phyloP scores from a whole-genome alignment of 2,797 vertebrate species.

The Phrynocephalus forsythii region DNA sequence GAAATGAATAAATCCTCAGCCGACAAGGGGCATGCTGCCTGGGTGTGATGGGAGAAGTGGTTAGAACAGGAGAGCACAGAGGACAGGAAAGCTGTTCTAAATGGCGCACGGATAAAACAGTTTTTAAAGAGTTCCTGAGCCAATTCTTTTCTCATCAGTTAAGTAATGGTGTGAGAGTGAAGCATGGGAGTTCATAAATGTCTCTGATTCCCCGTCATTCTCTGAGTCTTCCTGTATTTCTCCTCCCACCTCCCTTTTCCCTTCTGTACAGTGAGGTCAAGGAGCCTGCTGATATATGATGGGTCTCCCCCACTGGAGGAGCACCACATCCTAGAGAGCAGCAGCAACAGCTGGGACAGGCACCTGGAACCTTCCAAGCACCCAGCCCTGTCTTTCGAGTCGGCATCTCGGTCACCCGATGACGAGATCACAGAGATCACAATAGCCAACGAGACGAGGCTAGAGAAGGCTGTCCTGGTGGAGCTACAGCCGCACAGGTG shows the following conservation, averaged over 20 bases:
- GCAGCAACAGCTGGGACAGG: slow-evolving; percentile 77
- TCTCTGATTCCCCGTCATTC: slow-evolving; percentile 18
- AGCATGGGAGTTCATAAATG: neutral
- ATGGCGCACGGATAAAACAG: neutral
- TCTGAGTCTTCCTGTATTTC: slow-evolving; percentile 47
- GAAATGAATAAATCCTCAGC: neutral
- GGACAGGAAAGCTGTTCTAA: too few species aligned
- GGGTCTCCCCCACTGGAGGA: slow-evolving; percentile 84
- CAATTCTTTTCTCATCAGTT: neutral
- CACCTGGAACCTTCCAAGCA: slow-evolving; percentile 78
- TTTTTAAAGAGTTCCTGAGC: neutral
- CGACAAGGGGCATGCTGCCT: neutral
- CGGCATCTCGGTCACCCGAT: slow-evolving; percentile 64
- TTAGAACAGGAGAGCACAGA: too few species aligned
- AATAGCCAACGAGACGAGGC: slow-evolving; percentile 84
- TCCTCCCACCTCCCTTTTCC: slow-evolving; percentile 54
- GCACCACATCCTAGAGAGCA: slow-evolving; percentile 83
- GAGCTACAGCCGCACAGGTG: slow-evolving; percentile 89
- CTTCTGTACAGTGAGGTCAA: slow-evolving; percentile 87
- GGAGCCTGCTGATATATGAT: slow-evolving; percentile 90
- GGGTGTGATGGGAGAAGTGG: neutral
- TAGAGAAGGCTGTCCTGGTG: slow-evolving; percentile 85
- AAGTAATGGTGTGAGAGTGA: neutral
- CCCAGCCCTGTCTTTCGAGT: slow-evolving; percentile 69
- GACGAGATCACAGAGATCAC: slow-evolving; percentile 74